Base-by-base conservation (phyloP, 2,888 invertebrate species). In the Thymelicus acteon region DNA sequence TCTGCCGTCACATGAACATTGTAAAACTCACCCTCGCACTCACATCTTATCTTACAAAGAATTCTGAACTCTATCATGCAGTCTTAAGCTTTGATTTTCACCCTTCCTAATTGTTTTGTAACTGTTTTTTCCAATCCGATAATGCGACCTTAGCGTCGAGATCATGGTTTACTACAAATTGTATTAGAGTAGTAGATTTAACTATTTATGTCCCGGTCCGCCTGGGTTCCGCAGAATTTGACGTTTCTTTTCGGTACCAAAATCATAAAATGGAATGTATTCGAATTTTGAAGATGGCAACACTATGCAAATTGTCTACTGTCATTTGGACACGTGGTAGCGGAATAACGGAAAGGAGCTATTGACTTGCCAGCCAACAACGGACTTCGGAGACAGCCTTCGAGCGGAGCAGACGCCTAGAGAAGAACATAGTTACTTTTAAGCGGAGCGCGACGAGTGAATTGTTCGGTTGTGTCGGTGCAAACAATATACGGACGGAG, bases 81-180 rank as follows among this genome's bases (percentile, higher is more conserved):
- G 52, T 3, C 65, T 72, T 84, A 89, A 86, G 85, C 77, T 79
- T 76, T 78, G 84, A 81, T 90, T 90, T 89, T 74, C 77, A 74
- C 72, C 49, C 58, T 24, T 49, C 72, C 64, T 75, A 74, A 78
- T 80, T 84, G 81, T 88, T 86, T 84, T 86, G 88, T 87, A 89
- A 91, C 90, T 88, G 90, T 92, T 92, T 92, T 91, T 92, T 91
- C 90, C 92, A 91, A 92, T 93, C 90, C 90, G 92, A 92, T 93
- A 93, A 93, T 92, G 91, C 90, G 90, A 92, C 91, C 91, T 92
- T 92, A 91, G 91, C 88, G 90, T 85, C 88, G 89, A 91, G 92
- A 92, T 92, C 92, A 92, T 92, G 92, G 92, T 92, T 93, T 92
- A 93, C 92, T 93, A 93, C 92, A 93, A 93, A 93, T 93, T 93